phyloP scores from a whole-genome alignment of 1,140 invertebrate genomes.

The Drosophila eugracilis region DNA sequence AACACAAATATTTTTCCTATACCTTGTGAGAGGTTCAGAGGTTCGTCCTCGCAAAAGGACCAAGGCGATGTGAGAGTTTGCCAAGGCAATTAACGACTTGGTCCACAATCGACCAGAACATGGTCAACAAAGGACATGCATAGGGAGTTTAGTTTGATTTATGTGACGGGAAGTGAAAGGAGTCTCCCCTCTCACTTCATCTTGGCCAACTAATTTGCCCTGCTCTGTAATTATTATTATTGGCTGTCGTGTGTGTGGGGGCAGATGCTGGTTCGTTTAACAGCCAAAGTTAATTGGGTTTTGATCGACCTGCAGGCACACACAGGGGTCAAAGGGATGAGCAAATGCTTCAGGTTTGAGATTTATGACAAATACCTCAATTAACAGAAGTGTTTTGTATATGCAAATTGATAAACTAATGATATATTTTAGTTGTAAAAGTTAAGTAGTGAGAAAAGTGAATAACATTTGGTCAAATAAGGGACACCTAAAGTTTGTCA shows the following conservation, averaged over 20 bases:
- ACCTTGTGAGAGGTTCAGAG: slow-evolving; percentile 59
- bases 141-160: slow-evolving; percentile 33
- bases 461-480: no score
- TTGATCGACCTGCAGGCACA: slow-evolving; percentile 28
- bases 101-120: slow-evolving; percentile 34
- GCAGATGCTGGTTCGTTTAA: slow-evolving; percentile 42
- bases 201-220: slow-evolving; percentile 56
- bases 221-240: slow-evolving; percentile 68
- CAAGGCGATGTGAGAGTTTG: slow-evolving; percentile 16
- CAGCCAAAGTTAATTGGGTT: slow-evolving; percentile 61
- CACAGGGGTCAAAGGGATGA: slow-evolving; percentile 2
- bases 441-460: no score
- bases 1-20: slow-evolving; percentile 77
- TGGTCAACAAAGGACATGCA: slow-evolving; percentile 43
- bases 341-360: background rate
- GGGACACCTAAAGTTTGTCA: no score
- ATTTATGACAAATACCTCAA: slow-evolving; percentile 15
- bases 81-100: slow-evolving; percentile 52
- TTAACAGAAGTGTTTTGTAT: background rate
- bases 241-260: slow-evolving; percentile 11
- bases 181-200: background rate
- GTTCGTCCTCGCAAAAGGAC: slow-evolving; percentile 9
- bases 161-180: slow-evolving; percentile 20
- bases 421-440: no score
- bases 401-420: background rate